Conservation (phyloP, 2,113 vertebrate species). For the Anguilla japonica region DNA sequence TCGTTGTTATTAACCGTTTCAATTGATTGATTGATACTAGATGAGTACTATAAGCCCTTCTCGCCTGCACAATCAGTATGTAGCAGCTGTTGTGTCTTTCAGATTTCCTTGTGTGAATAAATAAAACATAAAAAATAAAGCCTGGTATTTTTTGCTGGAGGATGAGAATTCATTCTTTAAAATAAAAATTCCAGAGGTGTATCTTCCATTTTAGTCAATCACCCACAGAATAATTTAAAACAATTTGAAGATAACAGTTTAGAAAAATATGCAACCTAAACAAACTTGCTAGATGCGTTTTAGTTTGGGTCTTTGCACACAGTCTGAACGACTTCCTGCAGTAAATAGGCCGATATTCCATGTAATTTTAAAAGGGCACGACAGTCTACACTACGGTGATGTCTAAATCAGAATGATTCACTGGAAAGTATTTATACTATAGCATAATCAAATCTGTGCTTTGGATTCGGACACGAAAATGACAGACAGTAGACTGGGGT, state of each 20-base stretch:
- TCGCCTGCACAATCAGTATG: too few species aligned
- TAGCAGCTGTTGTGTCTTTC: too few species aligned
- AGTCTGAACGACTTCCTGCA: neutral
- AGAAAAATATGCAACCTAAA: neutral
- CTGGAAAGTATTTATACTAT: slow-evolving; percentile 48
- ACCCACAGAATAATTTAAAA: neutral
- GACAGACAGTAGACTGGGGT: neutral
- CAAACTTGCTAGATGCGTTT: neutral
- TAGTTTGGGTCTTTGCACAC: neutral
- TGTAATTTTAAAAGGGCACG: slow-evolving; percentile 19
- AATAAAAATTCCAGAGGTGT: too few species aligned
- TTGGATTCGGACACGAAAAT: slow-evolving; percentile 42
- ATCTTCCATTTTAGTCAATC: neutral
- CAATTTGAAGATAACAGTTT: neutral
- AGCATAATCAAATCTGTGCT: slow-evolving; percentile 43
- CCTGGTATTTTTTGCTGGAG: too few species aligned
- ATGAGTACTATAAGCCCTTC: too few species aligned
- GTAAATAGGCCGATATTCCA: neutral
- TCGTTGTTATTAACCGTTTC: too few species aligned
- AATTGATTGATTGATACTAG: too few species aligned
- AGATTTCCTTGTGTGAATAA: too few species aligned
- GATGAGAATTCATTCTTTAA: too few species aligned
- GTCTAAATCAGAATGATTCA: slow-evolving; percentile 27
- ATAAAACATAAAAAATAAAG: too few species aligned
- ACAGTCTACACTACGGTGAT: slow-evolving; percentile 37